Conservation (phyloP, 2,797 vertebrate species). For the Petrocephalus sullivani region DNA sequence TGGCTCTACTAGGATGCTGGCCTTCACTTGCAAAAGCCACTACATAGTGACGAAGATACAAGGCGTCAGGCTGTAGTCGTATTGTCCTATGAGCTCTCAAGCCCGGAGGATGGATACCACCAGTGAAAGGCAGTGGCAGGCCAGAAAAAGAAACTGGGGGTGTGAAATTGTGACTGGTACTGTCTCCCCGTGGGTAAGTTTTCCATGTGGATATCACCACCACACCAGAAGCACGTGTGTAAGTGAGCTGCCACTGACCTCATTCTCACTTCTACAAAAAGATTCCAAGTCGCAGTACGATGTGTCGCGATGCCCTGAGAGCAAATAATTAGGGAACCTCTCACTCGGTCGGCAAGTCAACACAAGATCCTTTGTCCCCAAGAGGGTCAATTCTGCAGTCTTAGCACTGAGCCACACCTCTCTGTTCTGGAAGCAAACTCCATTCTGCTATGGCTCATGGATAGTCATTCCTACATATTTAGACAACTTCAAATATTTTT, state of each 20-base stretch:
- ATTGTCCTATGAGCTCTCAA: neutral
- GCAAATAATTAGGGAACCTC: slow-evolving; percentile 1
- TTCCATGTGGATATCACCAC: neutral
- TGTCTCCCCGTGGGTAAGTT: neutral
- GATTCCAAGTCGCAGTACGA: neutral
- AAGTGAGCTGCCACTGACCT: slow-evolving; percentile 16
- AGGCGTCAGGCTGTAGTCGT: neutral
- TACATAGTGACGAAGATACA: neutral
- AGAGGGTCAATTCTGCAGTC: neutral
- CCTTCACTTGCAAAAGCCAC: neutral
- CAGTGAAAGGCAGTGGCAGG: neutral
- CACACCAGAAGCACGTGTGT: neutral
- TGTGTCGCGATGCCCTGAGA: slow-evolving; percentile 14
- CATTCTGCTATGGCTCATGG: neutral
- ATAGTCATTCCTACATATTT: neutral
- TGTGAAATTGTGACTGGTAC: neutral
- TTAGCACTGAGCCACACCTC: neutral
- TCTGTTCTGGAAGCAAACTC: neutral
- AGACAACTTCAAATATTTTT: neutral
- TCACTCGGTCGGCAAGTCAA: neutral
- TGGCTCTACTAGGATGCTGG: neutral
- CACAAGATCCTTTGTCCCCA: neutral
- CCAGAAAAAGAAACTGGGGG: neutral
- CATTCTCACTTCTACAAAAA: slow-evolving; percentile 17
- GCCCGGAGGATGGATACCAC: neutral